These are phyloP conservation scores for Epinotia bilunana DNA, from an alignment of 2,888 invertebrate species.

Conservation along the genomic window DNA sequence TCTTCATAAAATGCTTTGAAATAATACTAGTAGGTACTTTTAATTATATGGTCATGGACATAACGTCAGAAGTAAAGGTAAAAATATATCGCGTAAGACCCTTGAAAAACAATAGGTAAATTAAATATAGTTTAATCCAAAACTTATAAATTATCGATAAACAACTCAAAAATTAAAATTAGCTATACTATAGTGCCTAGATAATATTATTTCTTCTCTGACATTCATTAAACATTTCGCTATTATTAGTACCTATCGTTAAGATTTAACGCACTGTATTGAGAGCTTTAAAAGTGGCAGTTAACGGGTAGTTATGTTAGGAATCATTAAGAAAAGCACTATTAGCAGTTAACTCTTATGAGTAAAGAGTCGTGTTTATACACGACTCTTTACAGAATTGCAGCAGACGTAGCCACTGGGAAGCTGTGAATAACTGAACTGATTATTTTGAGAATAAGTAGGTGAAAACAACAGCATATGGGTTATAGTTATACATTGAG, in stretches of 20 bases:
- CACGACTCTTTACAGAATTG: too few relatives aligned
- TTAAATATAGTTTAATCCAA: too few relatives aligned
- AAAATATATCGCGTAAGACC: too few relatives aligned
- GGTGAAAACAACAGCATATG: neutral
- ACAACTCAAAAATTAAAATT: too few relatives aligned
- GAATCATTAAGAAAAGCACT: conserved; percentile 1
- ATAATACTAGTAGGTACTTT: neutral
- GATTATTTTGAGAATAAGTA: conserved; percentile 8
- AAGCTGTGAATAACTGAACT: neutral
- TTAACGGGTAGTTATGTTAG: neutral
- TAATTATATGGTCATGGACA: too few relatives aligned
- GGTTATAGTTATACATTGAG: too few relatives aligned
- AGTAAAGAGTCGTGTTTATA: too few relatives aligned
- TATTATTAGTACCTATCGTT: neutral
- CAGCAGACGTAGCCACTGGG: too few relatives aligned
- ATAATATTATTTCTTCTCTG: neutral
- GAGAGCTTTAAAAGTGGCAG: conserved; percentile 1
- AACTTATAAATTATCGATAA: too few relatives aligned
- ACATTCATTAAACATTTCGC: neutral
- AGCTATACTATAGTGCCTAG: too few relatives aligned
- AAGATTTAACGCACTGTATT: neutral
- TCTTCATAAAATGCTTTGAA: neutral
- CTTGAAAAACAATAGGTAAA: too few relatives aligned
- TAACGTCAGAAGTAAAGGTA: too few relatives aligned
- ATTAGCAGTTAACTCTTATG: neutral